Evolutionary conservation across 1,140 invertebrate species (phyloP).

Genomic region (Aricia agestis): DNA sequence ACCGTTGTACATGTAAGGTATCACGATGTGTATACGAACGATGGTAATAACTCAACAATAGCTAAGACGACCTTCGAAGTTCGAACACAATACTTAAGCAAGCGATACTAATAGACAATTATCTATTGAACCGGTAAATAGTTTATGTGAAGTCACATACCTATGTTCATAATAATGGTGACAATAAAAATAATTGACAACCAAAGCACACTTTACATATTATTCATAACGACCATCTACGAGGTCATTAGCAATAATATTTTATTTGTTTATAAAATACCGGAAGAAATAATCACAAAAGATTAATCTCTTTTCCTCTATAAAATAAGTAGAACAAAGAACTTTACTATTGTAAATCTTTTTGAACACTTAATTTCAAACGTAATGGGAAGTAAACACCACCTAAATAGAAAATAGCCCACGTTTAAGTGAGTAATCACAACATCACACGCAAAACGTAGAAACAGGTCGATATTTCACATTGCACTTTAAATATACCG

Average conservation of each 20-base stretch:
- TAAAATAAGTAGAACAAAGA: conserved; percentile 19
- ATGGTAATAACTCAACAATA: conserved; percentile 43
- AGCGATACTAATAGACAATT: conserved; percentile 36
- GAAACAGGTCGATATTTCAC: conserved; percentile 7
- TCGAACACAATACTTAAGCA: conserved; percentile 37
- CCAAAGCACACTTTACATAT: conserved; percentile 5
- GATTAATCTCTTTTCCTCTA: neutral
- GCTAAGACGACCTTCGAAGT: conserved; percentile 53
- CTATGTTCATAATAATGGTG: neutral
- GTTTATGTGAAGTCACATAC: neutral
- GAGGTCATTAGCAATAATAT: neutral
- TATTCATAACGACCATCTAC: neutral
- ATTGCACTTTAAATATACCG: neutral
- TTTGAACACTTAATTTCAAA: conserved; percentile 23
- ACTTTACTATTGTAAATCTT: neutral
- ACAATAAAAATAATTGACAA: conserved; percentile 4
- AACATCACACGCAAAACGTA: neutral
- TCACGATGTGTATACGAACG: conserved; percentile 31
- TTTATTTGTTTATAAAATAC: neutral
- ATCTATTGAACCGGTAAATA: conserved; percentile 10
- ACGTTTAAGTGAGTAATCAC: conserved; percentile 8
- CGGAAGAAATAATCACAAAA: neutral
- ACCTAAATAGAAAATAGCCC: conserved; percentile 23
- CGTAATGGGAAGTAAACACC: conserved; percentile 24
- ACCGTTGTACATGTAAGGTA: neutral